A percentile compares a stretch with the other conserved stretches of the same genome.
These are phyloP conservation scores for Chroicocephalus ridibundus DNA, from an alignment of 2,113 vertebrate species.

Conservation along the genomic window DNA sequence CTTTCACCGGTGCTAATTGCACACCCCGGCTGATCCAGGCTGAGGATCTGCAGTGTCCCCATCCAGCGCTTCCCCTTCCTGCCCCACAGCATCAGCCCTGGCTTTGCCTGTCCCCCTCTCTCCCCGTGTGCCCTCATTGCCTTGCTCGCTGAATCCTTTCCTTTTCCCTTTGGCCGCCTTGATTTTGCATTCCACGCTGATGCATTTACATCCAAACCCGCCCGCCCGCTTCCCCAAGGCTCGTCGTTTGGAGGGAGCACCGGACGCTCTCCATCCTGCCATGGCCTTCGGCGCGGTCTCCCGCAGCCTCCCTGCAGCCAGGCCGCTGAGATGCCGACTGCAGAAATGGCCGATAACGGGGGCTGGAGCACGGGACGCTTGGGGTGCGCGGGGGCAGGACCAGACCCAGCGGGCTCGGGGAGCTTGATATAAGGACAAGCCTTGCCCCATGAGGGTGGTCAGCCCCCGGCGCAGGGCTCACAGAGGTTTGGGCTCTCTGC, in stretches of 20 bases:
- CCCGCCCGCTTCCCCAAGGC: background rate
- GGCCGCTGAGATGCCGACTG: background rate
- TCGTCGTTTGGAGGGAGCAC: fast-evolving
- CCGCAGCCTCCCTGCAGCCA: fast-evolving
- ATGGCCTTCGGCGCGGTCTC: fast-evolving
- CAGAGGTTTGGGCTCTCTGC: background rate
- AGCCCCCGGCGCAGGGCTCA: background rate
- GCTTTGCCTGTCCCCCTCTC: background rate
- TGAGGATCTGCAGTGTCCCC: background rate
- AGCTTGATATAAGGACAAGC: background rate
- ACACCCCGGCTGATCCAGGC: background rate
- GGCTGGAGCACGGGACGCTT: fast-evolving
- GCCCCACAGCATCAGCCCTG: background rate
- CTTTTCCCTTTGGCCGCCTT: background rate
- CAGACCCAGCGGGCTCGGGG: fast-evolving
- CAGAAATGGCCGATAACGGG: background rate
- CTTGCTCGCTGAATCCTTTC: background rate
- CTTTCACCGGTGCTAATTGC: background rate
- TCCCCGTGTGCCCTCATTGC: background rate
- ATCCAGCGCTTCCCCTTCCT: background rate
- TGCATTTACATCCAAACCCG: background rate
- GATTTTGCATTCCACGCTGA: background rate
- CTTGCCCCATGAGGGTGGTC: background rate
- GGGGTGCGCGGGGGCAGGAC: background rate
- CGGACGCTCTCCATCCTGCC: background rate